These are phyloP conservation scores for Ichneumoninae sp. DNA, from an alignment of 2,888 invertebrate species.

Conservation along the genomic window DNA sequence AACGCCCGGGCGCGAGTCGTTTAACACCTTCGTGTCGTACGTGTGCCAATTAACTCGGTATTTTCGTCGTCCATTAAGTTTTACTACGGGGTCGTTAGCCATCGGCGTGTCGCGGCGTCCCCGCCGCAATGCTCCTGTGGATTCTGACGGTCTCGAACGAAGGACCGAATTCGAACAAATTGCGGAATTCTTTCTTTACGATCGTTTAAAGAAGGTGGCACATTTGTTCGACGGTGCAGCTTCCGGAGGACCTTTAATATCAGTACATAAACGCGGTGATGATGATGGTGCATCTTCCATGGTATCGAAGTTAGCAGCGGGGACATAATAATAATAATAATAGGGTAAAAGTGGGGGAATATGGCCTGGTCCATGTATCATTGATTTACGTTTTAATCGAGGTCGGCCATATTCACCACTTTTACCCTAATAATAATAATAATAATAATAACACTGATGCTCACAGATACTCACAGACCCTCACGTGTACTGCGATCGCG, in stretches of 20 bases:
- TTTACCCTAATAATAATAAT: background rate
- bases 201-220: background rate
- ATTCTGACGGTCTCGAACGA: background rate
- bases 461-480: too few relatives aligned
- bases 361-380: too few relatives aligned
- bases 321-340: background rate
- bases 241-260: background rate
- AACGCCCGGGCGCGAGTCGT: constrained; percentile 31
- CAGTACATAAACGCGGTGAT: background rate
- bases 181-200: background rate
- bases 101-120: background rate
- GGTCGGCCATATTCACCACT: too few relatives aligned
- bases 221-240: background rate
- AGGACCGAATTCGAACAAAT: background rate
- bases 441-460: too few relatives aligned
- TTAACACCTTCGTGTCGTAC: constrained; percentile 63
- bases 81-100: constrained; percentile 69
- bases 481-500: too few relatives aligned
- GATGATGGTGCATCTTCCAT: background rate
- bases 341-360: background rate
- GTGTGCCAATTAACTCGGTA: constrained; percentile 73
- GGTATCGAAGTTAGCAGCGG: background rate
- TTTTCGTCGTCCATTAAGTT: constrained; percentile 75
- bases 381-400: too few relatives aligned
- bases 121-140: background rate